phyloP scores from a whole-genome alignment of 2,113 vertebrate species.

The Trinectes maculatus region DNA sequence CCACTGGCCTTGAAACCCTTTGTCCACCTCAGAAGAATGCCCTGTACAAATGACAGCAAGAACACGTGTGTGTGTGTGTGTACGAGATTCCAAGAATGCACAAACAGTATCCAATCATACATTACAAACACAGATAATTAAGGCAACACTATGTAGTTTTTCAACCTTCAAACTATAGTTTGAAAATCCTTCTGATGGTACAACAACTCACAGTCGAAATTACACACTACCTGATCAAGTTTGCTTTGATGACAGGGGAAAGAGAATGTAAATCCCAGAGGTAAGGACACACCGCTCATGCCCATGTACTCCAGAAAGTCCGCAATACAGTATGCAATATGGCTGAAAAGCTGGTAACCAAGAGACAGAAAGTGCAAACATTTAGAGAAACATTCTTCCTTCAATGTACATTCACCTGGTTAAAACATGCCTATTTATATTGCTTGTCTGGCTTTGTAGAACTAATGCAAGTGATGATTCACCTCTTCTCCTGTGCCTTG shows the following conservation, averaged over 20 bases:
- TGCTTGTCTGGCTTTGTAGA: too few species aligned
- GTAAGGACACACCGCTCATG: constrained; percentile 90
- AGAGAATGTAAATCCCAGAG: constrained; percentile 96
- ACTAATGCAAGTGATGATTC: not conserved
- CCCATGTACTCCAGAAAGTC: constrained; percentile 98
- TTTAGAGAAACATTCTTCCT: not conserved
- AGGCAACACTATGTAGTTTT: too few species aligned
- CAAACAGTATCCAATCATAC: not conserved
- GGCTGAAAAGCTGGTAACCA: constrained; percentile 88
- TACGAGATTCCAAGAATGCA: not conserved
- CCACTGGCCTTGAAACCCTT: constrained; percentile 94
- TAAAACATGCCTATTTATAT: too few species aligned
- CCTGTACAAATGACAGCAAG: constrained; percentile 75
- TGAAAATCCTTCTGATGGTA: too few species aligned
- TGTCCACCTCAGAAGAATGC: constrained; percentile 94
- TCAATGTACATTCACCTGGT: not conserved
- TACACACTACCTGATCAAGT: constrained; percentile 87
- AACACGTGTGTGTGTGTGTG: not conserved
- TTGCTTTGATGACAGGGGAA: constrained; percentile 94
- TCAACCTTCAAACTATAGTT: too few species aligned
- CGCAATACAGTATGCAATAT: constrained; percentile 92
- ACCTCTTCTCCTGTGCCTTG: constrained; percentile 96
- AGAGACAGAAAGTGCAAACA: not conserved
- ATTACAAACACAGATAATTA: too few species aligned
- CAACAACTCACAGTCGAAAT: too few species aligned